Evolutionary conservation across 2,797 vertebrate species (phyloP).

Genomic region (Protonibea diacanthus): DNA sequence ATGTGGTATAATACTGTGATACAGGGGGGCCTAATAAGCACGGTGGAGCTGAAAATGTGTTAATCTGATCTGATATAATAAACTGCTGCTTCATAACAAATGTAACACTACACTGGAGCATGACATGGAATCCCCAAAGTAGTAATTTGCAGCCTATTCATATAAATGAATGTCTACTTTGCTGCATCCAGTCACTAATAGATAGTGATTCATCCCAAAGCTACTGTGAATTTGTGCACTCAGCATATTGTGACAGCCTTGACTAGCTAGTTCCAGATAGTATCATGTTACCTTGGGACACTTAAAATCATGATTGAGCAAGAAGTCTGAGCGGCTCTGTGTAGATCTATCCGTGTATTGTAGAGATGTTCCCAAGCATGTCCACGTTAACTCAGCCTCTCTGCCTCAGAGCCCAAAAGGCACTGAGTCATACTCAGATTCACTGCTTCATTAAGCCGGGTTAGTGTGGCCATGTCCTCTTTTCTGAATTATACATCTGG

Average conservation of each 20-base stretch:
- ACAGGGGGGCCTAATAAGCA: background rate
- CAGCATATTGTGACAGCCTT: slow-evolving; percentile 2
- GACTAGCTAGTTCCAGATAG: background rate
- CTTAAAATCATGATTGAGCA: background rate
- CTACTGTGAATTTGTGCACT: background rate
- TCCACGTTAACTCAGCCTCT: slow-evolving; percentile 19
- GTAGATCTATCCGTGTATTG: background rate
- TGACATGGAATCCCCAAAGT: background rate
- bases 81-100: slow-evolving; percentile 16
- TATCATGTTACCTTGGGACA: background rate
- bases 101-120: background rate
- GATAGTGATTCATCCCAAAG: slow-evolving; percentile 11
- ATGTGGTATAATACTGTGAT: background rate
- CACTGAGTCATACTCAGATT: slow-evolving; percentile 60
- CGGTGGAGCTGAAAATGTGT: background rate
- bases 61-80: slow-evolving; percentile 19
- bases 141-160: slow-evolving; percentile 13
- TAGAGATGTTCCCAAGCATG: background rate
- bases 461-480: slow-evolving; percentile 53
- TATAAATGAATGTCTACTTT: slow-evolving; percentile 10
- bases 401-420: slow-evolving; percentile 30
- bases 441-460: slow-evolving; percentile 69
- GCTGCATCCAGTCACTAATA: background rate
- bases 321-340: background rate
- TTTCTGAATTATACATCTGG: slow-evolving; percentile 73